A percentile compares a stretch with the other conserved stretches of the same genome.
phyloP scores from a whole-genome alignment of 2,888 invertebrate species.

The Cheilosia vulpina region DNA sequence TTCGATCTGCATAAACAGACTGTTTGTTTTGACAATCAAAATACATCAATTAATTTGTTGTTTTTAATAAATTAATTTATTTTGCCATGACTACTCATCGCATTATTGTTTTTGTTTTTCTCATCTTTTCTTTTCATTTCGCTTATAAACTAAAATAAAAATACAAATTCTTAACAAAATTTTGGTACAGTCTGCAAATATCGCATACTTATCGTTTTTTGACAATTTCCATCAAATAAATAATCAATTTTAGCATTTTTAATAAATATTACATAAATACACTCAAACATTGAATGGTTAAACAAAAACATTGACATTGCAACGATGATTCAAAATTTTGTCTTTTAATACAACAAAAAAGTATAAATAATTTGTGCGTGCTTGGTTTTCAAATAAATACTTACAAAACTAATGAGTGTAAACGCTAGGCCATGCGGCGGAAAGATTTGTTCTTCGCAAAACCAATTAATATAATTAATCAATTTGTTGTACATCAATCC shows the following conservation, averaged over 20 bases:
- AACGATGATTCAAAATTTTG: constrained; percentile 35
- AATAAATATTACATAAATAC: constrained; percentile 61
- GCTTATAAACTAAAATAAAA: constrained; percentile 48
- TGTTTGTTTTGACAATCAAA: constrained; percentile 7
- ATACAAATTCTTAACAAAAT: constrained; percentile 49
- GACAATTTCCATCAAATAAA: constrained; percentile 78
- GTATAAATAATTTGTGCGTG: constrained; percentile 54
- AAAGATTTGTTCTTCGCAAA: constrained; percentile 28
- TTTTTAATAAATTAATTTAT: constrained; percentile 72
- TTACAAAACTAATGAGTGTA: constrained; percentile 63
- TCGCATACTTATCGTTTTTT: constrained; percentile 80
- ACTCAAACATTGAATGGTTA: constrained; percentile 65
- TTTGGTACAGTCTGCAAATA: constrained; percentile 79
- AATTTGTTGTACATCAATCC: constrained; percentile 46
- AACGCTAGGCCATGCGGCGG: constrained; percentile 15
- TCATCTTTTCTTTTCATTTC: constrained; percentile 33
- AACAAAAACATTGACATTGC: constrained; percentile 37
- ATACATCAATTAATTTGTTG: constrained; percentile 46
- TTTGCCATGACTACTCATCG: constrained; percentile 56
- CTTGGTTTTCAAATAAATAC: constrained; percentile 62
- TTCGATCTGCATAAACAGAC: neutral
- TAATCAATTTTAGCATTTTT: constrained; percentile 40
- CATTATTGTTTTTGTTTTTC: neutral
- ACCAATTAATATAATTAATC: constrained; percentile 52
- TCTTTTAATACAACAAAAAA: constrained; percentile 40